Evolutionary conservation across 2,888 invertebrate species (phyloP), one percentile per base, ranked within the genome.

Genomic region (Heteromurus nitidus): DNA sequence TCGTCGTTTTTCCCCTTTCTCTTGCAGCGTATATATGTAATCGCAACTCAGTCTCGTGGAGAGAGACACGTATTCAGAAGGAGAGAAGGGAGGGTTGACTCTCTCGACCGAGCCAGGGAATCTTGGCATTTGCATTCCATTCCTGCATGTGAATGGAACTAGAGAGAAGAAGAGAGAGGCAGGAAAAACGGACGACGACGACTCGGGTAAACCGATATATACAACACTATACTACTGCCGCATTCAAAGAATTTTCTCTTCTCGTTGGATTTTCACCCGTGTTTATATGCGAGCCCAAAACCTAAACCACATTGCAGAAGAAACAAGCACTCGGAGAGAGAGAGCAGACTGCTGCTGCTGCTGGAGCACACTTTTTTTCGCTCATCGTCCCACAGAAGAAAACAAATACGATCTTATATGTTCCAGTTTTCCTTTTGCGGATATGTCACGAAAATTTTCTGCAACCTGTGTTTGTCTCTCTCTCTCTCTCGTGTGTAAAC

Each of bases 51-150:
- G 26, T 22, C 24, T 22, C 55, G 36, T 36, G 47, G 50, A 28
- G 28, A n/a, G 18, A 50, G 44, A 20, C 5, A n/a, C 3, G 26
- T 24, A 26, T 24, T 9, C 50, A 24, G 47, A 44, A n/a, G n/a
- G 73, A 55, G 55, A 53, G 31, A 55, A 18, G 55, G 36, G 70
- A 31, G 68, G 50, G 62, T 62, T 72, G 79, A 79, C 70, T 70
- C 70, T 79, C 70, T 72, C 64, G 70, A 70, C 65, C 70, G 64
- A 30, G 70, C 53, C 79, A 44, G 55, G 79, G 79, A 72, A 79
- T 79, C 79, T 79, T 79, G 79, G 64, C 79, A 79, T 79, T 79
- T 79, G 72, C 79, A 79, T 79, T 79, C 79, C 79, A 79, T 79
- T 79, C 79, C 65, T 72, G 44, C 13, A 70, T 64, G 79, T 79